phyloP scores from a whole-genome alignment of 2,888 invertebrate genomes.

The Colletes collaris region DNA sequence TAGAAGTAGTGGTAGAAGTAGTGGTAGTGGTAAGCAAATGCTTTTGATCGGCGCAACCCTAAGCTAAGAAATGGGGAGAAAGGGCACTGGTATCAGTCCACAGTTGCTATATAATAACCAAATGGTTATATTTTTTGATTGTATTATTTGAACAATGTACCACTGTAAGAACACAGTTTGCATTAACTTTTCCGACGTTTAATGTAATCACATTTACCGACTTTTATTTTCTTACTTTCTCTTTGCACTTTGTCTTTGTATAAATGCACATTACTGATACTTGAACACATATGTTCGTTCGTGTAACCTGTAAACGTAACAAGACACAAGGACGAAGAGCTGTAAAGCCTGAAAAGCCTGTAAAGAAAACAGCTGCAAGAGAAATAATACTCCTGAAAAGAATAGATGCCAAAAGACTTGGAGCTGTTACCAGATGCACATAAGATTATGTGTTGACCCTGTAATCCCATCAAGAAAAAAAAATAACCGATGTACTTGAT shows the following conservation, averaged over 20 bases:
- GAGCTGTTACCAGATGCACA: conserved; percentile 75
- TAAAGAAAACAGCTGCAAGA: conserved; percentile 82
- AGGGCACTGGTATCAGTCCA: conserved; percentile 83
- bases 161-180: conserved; percentile 64
- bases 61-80: conserved; percentile 83
- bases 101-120: conserved; percentile 71
- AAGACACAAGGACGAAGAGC: conserved; percentile 74
- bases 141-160: conserved; percentile 65
- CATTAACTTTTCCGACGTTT: conserved; percentile 58
- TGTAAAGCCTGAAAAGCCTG: conserved; percentile 82
- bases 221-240: conserved; percentile 63
- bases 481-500: conserved; percentile 56
- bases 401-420: conserved; percentile 68
- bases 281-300: conserved; percentile 65
- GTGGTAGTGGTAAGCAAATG: conserved; percentile 83
- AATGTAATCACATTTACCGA: conserved; percentile 55
- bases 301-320: conserved; percentile 77
- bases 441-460: conserved; percentile 76
- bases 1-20: conserved; percentile 82
- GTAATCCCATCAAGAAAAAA: conserved; percentile 71
- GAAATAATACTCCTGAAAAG: conserved; percentile 76
- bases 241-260: conserved; percentile 63
- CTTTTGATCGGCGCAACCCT: conserved; percentile 83
- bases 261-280: conserved; percentile 63
- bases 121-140: conserved; percentile 62